Base-by-base conservation (phyloP, 2,113 vertebrate genomes). In the Ophthalmolycus amberensis region DNA sequence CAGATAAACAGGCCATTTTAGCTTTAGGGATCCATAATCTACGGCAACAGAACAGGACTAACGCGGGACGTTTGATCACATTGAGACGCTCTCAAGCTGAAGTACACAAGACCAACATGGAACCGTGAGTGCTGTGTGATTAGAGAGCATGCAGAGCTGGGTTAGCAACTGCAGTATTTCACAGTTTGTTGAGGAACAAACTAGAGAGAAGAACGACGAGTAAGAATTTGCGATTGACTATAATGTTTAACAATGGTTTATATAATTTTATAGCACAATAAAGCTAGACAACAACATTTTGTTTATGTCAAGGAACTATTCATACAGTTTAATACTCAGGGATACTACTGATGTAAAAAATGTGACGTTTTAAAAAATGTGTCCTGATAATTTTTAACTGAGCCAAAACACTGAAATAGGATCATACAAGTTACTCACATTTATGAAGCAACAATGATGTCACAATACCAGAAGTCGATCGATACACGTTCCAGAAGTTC, bases 1-100 rank as follows among this genome's bases (percentile, higher is more conserved):
- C 64, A 79, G 87, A 92, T 90, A 85, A 92, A 91, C 84, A 83
- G 88, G 83, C 81, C 76, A 85, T 90, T 91, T 91, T 90, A 90
- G 88, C 90, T 71, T 85, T 83, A 85, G 89, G 84, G 88, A 88
- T 91, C 71, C 84, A 88, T 91, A 85, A 90, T 90, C 86, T 80
- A 54, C 69, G 54, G 77, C 81, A 85, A 83, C 82, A 88, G 81
- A 88, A 81, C 62, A 60, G 85, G 82, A 72, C 82, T 72, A 40
- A 80, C 34, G 38, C 67, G 77, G 75, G 40, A 25, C 62, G 50
- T 89, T 90, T 88, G 90, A 88, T 91, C 88, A 83, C 77, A 89
- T 84, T 9, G 86, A 85, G 79, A 80, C 72, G 74, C 85, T 77
- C 85, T 88, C 65, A 5, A 85, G 65, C 59, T 59, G 10, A 73